These are phyloP conservation scores for Panthera leo DNA, from an alignment of 2,113 vertebrate genomes.

Conservation along the genomic window DNA sequence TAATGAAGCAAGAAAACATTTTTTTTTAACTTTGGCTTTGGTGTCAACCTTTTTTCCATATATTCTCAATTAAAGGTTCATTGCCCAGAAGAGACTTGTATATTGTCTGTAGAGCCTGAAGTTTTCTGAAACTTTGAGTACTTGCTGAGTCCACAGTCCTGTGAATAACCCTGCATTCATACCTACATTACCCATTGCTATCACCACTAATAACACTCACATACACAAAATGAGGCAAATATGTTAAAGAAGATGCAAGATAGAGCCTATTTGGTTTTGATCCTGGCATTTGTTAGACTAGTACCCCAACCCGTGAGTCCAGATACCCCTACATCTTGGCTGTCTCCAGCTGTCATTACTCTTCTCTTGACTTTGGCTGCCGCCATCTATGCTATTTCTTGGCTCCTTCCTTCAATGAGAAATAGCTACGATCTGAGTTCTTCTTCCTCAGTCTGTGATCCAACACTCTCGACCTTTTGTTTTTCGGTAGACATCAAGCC, in stretches of 20 bases:
- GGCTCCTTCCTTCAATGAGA: background rate
- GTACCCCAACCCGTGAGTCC: background rate
- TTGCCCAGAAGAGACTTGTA: background rate
- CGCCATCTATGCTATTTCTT: background rate
- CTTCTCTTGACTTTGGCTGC: background rate
- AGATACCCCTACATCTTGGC: background rate
- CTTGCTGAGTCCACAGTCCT: background rate
- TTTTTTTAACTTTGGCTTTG: background rate
- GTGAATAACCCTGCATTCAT: background rate
- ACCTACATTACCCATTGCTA: fast-evolving
- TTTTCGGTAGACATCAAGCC: background rate
- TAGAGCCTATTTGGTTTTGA: background rate
- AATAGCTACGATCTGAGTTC: background rate
- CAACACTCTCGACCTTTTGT: background rate
- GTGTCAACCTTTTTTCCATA: background rate
- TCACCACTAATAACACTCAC: background rate
- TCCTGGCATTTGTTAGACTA: background rate
- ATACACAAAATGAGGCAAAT: background rate
- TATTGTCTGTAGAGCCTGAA: background rate
- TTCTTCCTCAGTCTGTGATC: background rate
- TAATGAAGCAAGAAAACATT: background rate
- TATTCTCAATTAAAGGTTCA: background rate
- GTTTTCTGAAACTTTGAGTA: background rate
- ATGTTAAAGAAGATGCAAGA: background rate
- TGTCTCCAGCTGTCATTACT: background rate